Conservation (phyloP, 2,113 vertebrate genomes). For the Genyomyrus donnyi region DNA sequence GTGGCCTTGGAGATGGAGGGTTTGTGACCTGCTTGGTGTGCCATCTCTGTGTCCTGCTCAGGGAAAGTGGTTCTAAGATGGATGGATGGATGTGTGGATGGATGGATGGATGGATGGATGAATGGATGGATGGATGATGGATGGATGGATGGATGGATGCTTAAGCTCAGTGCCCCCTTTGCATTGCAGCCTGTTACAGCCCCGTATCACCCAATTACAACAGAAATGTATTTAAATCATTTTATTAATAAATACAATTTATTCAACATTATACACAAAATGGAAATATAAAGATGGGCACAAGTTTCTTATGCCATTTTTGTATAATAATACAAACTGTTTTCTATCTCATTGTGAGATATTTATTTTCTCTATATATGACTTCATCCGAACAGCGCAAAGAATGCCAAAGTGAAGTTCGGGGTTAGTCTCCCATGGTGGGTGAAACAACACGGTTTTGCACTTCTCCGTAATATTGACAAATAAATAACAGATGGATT, state of each 20-base stretch:
- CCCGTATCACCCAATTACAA: not conserved
- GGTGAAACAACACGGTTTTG: not conserved
- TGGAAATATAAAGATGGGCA: not conserved
- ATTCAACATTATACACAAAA: not conserved
- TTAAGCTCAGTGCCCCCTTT: not conserved
- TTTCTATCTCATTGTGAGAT: slow-evolving; percentile 10
- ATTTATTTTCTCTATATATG: not conserved
- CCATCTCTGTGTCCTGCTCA: not conserved
- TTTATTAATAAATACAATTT: slow-evolving; percentile 18
- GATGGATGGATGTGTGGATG: not conserved
- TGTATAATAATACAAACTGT: slow-evolving; percentile 14
- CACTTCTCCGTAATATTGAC: not conserved
- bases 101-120: not conserved
- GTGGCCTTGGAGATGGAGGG: not conserved
- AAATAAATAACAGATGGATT: not conserved
- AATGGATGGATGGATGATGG: not conserved
- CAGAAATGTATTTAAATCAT: not conserved
- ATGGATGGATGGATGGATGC: not conserved
- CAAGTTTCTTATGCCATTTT: not conserved
- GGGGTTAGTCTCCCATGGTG: not conserved
- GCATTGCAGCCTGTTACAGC: not conserved
- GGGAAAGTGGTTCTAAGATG: not conserved
- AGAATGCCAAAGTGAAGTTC: not conserved
- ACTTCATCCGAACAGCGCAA: not conserved
- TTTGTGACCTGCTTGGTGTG: not conserved